Evolutionary conservation across 2,797 vertebrate genomes (phyloP), one percentile per base, ranked within the genome.

Genomic region (Adrianichthys oophorus): DNA sequence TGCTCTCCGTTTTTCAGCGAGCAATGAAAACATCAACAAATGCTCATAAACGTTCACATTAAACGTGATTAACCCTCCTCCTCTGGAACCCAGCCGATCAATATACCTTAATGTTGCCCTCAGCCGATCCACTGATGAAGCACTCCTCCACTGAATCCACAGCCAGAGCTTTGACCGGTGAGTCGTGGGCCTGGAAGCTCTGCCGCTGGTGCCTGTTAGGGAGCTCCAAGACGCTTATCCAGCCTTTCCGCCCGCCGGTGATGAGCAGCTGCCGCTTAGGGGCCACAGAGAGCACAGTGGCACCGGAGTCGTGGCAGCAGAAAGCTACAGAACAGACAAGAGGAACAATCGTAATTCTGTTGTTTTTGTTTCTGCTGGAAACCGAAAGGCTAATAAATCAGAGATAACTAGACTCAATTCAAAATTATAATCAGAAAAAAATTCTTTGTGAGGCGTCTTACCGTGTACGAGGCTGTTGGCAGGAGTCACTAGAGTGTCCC

Each of bases 181-280:
- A 99, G 89, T 99, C 97, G 42, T 99, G 97, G 65, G 95, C 97
- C 91, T 96, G 98, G 79, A 99, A 96, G 79, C 93, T 92, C 68
- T 97, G 96, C 1, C 92, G 93, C 79, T 96, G 95, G 50, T 92
- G 90, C 78, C 91, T 77, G 80, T 94, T 94, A 4, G 90, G 84
- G 56, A 99, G 91, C 89, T 99, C 98, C 90, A 98, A 92, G 64
- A 95, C 56, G 48, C 94, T 93, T 10, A 96, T 95, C 87, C 94
- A 97, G 52, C 98, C 98, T 88, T 94, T 98, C 87, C 94, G 93
- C 48, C 98, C 98, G 8, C 97, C 97, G 7, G 95, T 96, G 87
- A 99, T 90, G 54, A 99, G 90, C 15, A 98, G 87, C 77, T 99
- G 96, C 85, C 95, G 95, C 88, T 95, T 94, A 51, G 95, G 92